A percentile compares a stretch with the other conserved stretches of the same genome.
Conservation (phyloP, 2,888 invertebrate genomes). For the Drosophila seclusa region DNA sequence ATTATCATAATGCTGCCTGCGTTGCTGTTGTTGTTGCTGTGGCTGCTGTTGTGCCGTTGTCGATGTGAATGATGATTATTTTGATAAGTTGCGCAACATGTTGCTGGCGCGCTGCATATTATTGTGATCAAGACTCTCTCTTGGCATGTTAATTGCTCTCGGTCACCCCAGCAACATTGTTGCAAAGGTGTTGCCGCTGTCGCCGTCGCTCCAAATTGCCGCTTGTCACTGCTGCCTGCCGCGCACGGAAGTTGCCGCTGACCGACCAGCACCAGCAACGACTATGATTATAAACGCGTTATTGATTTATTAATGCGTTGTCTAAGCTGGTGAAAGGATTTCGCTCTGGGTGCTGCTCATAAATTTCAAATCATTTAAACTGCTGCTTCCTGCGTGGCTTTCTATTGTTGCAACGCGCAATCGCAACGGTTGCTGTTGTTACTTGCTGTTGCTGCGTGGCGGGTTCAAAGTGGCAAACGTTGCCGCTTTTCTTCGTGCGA, state of each 20-base stretch:
- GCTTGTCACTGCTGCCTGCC: slow-evolving; percentile 64
- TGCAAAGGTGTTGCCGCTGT: slow-evolving; percentile 61
- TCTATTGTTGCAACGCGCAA: slow-evolving; percentile 56
- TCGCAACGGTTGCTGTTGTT: slow-evolving; percentile 11
- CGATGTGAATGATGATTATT: slow-evolving; percentile 75
- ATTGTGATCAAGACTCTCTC: slow-evolving; percentile 31
- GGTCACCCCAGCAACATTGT: slow-evolving; percentile 62
- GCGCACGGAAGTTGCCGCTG: slow-evolving; percentile 61
- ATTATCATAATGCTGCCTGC: slow-evolving; percentile 74
- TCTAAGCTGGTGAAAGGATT: slow-evolving; percentile 75
- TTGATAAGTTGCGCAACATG: slow-evolving; percentile 74
- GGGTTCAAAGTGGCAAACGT: slow-evolving; percentile 58
- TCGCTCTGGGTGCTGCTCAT: slow-evolving; percentile 70
- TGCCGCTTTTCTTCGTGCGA: slow-evolving; percentile 20
- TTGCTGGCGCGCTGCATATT: slow-evolving; percentile 44
- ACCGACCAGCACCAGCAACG: slow-evolving; percentile 32
- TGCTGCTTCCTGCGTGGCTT: slow-evolving; percentile 66
- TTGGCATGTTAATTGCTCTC: slow-evolving; percentile 66
- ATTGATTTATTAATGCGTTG: slow-evolving; percentile 75
- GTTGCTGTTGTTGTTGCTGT: slow-evolving; percentile 28
- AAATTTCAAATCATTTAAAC: slow-evolving; percentile 71
- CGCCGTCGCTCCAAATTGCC: slow-evolving; percentile 60
- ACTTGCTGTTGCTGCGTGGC: slow-evolving; percentile 31
- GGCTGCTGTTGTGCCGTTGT: slow-evolving; percentile 39
- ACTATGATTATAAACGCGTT: slow-evolving; percentile 75